Evolutionary conservation across 2,113 vertebrate species (phyloP).

Genomic region (Alaudala cheleensis): DNA sequence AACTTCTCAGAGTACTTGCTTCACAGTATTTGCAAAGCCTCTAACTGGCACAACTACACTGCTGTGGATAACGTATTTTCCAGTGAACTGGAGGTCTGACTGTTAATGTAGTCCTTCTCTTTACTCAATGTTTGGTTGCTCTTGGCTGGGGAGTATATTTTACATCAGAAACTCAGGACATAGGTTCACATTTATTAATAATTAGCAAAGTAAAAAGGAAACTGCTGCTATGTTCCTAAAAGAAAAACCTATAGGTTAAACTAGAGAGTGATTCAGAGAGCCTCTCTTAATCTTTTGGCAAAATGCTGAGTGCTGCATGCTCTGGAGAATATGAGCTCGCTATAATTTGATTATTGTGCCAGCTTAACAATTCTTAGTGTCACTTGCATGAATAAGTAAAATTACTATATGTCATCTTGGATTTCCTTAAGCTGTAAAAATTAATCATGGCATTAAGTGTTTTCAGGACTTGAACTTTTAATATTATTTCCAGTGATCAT

Average conservation of each 20-base stretch:
- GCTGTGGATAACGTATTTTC: neutral
- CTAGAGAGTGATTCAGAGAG: neutral
- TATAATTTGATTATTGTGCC: neutral
- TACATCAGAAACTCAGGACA: neutral
- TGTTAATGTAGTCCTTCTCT: neutral
- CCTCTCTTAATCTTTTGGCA: neutral
- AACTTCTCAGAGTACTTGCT: neutral
- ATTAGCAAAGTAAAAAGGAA: neutral
- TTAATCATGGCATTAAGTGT: conserved; percentile 32
- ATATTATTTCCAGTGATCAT: conserved; percentile 53
- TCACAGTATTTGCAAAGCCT: neutral
- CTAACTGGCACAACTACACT: neutral
- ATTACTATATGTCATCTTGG: conserved; percentile 29
- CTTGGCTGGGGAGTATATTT: neutral
- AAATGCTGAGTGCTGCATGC: neutral
- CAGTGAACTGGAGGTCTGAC: neutral
- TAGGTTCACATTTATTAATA: neutral
- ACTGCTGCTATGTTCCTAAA: neutral
- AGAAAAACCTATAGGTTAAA: neutral
- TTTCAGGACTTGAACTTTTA: conserved; percentile 51
- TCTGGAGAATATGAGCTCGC: neutral
- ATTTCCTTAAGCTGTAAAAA: conserved; percentile 50
- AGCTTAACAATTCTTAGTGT: conserved; percentile 21
- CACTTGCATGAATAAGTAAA: conserved; percentile 15
- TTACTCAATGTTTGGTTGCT: neutral